Base-by-base conservation (phyloP, 2,113 vertebrate genomes). In the Stegostoma tigrinum region DNA sequence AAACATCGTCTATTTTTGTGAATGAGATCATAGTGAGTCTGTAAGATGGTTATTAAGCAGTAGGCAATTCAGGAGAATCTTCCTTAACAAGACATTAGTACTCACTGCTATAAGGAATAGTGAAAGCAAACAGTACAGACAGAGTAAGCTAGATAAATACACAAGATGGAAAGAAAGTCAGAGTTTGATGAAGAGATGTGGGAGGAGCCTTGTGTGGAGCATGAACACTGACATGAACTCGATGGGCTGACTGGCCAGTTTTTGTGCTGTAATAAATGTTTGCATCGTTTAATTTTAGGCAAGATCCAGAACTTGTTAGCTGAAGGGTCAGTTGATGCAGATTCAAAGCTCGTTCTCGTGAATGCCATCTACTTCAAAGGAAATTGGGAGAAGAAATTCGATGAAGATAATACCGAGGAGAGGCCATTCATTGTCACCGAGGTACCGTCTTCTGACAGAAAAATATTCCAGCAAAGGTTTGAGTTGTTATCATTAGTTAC, bases 311-410 rank as follows among this genome's bases (percentile, higher is more conserved):
- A 99, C 55, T 97, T 99, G 52, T 96, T 99, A 70, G 96, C 98
- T 96, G 72, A 97, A 85, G 98, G 98, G 55, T 96, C 97, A 48
- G 96, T 99, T 95, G 96, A 96, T 23, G 3, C 6, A 12, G 96
- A 95, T 95, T 99, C 98, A 1, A 97, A 96, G 96, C 96, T 99
- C 0, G 98, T 98, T 93, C 96, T 99, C 45, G 98, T 99, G 96
- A 99, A 99, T 0, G 99, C 99, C 95, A 97, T 99, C 96, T 99
- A 99, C 97, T 99, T 99, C 97, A 99, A 99, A 96, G 99, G 98
- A 0, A 97, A 96, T 48, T 99, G 99, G 99, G 96, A 96, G 96
- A 96, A 98, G 30, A 96, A 96, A 87, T 99, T 99, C 96, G 14
- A 96, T 45, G 96, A 96, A 87, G 95, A 96, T 0, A 21, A 97